These are phyloP conservation scores for Coluber constrictor DNA, from an alignment of 2,797 vertebrate species.

Conservation along the genomic window DNA sequence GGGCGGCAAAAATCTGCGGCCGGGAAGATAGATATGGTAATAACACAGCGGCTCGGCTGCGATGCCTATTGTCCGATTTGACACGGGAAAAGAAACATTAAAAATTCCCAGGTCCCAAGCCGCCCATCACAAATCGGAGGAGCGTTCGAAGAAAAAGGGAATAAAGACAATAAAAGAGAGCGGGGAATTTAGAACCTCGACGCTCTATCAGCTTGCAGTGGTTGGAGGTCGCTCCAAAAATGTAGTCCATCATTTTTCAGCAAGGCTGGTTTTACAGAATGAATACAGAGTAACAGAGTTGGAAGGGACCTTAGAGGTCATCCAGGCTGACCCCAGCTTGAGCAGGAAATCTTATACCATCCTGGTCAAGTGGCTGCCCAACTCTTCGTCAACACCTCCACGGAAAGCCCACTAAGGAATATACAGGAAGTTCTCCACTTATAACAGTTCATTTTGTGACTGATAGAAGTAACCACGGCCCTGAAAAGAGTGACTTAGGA, in stretches of 20 bases:
- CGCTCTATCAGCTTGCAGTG: background rate
- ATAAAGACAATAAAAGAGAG: background rate
- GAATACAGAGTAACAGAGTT: background rate
- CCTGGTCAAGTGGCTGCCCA: background rate
- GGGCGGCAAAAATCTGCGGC: background rate
- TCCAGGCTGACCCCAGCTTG: background rate
- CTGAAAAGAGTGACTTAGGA: no score
- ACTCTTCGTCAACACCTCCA: background rate
- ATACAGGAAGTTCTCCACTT: no score
- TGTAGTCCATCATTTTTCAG: background rate
- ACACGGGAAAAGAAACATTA: background rate
- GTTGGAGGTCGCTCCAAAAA: background rate
- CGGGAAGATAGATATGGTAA: constrained; percentile 17
- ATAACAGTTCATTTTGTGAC: no score
- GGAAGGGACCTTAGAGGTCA: background rate
- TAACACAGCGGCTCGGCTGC: background rate
- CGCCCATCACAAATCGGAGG: background rate
- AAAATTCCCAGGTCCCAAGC: background rate
- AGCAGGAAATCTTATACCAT: background rate
- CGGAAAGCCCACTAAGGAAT: no score
- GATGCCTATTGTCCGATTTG: background rate
- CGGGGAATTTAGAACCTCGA: background rate
- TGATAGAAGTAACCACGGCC: no score
- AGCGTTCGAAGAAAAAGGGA: background rate
- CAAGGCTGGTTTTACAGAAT: background rate